Conservation (phyloP, 2,888 invertebrate genomes). For the Vanessa cardui region DNA sequence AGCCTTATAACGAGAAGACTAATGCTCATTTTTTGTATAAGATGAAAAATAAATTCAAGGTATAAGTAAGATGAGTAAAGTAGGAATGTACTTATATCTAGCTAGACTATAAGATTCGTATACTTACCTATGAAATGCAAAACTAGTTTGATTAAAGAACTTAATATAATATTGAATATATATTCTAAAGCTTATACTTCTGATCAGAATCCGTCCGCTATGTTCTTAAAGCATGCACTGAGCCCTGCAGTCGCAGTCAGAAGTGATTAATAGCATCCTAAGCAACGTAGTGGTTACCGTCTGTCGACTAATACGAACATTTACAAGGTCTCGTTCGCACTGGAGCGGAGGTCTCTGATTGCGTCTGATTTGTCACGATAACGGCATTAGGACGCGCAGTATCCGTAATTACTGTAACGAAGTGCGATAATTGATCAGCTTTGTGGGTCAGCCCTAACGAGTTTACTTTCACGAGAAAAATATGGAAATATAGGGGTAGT, state of each 20-base stretch:
- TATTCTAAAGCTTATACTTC: too few species aligned
- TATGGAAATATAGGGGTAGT: not conserved
- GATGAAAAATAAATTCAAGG: too few species aligned
- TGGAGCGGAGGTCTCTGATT: constrained; percentile 38
- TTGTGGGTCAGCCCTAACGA: constrained; percentile 25
- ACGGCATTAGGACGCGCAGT: constrained; percentile 37
- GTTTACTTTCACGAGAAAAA: constrained; percentile 7
- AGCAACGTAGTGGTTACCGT: constrained; percentile 46
- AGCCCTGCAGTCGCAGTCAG: not conserved
- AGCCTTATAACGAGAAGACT: too few species aligned
- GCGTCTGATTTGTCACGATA: constrained; percentile 49
- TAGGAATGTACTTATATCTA: too few species aligned
- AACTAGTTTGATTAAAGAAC: too few species aligned
- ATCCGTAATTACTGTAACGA: constrained; percentile 26
- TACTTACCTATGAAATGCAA: too few species aligned
- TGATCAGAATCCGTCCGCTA: not conserved
- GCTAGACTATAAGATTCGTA: too few species aligned
- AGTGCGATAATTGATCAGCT: constrained; percentile 26
- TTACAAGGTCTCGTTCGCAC: constrained; percentile 44
- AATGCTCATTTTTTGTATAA: too few species aligned
- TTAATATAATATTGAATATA: too few species aligned
- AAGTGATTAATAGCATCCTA: constrained; percentile 46
- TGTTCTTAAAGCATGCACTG: not conserved
- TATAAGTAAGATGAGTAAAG: too few species aligned
- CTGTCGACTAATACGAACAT: constrained; percentile 47